Base-by-base conservation (phyloP, 2,113 vertebrate genomes). In the Brachypodius melanocephalos region DNA sequence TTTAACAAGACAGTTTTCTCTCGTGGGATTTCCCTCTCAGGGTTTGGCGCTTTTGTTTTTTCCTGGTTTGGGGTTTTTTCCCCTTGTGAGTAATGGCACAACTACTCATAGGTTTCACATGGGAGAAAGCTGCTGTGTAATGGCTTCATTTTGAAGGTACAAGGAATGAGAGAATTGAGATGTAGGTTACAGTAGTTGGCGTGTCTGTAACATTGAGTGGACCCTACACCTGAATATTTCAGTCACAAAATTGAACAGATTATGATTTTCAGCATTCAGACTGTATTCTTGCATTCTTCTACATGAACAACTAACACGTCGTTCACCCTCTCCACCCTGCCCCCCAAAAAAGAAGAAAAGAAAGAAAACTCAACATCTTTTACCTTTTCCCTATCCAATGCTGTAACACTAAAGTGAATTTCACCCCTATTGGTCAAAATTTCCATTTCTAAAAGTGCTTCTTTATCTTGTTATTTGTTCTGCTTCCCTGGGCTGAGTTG, bases 391-490 rank as follows among this genome's bases (percentile, higher is more conserved):
- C 14, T 71, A 51, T 59, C 49, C 42, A 75, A 18, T 51, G 12
- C 36, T 88, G 1, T 45, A 67, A 68, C 9, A 43, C 15, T 51
- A 49, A 69, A 74, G 59, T 71, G 62, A 88, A 77, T 94, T 93
- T 88, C 46, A 80, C 18, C 40, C 68, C 57, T 85, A 55, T 88
- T 95, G 92, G 69, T 78, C 77, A 94, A 93, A 85, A 78, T 82
- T 87, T 94, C 45, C 16, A 1, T 78, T 85, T 84, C 86, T 42
- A 54, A 68, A 89, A 86, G 45, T 13, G 24, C 45, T 89, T 83
- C 72, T 96, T 90, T 92, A 89, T 89, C 90, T 85, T 95, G 57
- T 73, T 78, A 66, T 86, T 96, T 95, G 63, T 90, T 95, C 89
- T 95, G 63, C 72, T 93, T 96, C 67, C 83, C 48, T 80, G 54